A percentile compares a stretch with the other conserved stretches of the same genome.
Evolutionary conservation across 2,797 vertebrate genomes (phyloP).

Genomic region (Lacerta agilis): DNA sequence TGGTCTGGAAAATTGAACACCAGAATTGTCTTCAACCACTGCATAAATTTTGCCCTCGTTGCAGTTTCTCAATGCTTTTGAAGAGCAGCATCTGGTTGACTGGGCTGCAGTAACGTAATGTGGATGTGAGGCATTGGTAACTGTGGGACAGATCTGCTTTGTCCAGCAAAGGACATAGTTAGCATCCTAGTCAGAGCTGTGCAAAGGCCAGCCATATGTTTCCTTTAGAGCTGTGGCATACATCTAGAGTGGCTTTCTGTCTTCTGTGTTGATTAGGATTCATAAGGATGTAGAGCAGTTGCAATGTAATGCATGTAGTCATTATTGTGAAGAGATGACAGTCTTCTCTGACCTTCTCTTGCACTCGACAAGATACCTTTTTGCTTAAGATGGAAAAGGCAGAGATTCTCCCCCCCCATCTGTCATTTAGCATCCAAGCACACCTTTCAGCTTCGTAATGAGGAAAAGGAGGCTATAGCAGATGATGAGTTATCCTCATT

Average conservation of each 20-base stretch:
- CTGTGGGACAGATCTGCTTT: too few relatives aligned
- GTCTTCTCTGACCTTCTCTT: conserved; percentile 10
- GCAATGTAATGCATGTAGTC: neutral
- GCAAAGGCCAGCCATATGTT: too few relatives aligned
- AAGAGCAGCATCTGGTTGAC: too few relatives aligned
- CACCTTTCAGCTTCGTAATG: neutral
- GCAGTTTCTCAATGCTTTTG: too few relatives aligned
- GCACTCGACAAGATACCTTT: neutral
- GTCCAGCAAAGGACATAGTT: too few relatives aligned
- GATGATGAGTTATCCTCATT: conserved; percentile 25
- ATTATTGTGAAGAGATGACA: conserved; percentile 17
- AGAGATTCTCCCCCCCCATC: neutral
- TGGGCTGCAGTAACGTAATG: too few relatives aligned
- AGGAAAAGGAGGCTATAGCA: neutral
- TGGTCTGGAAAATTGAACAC: too few relatives aligned
- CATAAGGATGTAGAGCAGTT: neutral
- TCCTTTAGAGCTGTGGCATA: neutral
- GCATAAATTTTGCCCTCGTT: too few relatives aligned
- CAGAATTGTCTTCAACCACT: too few relatives aligned
- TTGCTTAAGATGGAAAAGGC: neutral
- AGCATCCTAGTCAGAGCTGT: too few relatives aligned
- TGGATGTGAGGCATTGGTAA: too few relatives aligned
- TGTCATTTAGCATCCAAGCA: neutral
- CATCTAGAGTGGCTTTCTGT: neutral
- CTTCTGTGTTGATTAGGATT: conserved; percentile 2